Conservation (phyloP, 2,888 invertebrate species). For the Ommatoiulus sabulosus region DNA sequence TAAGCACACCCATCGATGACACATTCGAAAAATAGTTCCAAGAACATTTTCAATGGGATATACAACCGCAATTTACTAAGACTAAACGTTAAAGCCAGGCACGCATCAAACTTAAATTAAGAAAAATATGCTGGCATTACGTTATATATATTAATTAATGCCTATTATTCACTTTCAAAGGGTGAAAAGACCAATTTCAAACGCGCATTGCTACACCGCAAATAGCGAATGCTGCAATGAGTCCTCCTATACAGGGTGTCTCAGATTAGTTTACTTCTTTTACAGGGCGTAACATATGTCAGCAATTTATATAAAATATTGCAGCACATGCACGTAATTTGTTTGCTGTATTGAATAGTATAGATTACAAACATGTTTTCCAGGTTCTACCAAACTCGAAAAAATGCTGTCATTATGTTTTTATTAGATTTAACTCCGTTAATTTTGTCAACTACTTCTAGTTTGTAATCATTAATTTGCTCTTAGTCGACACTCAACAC, state of each 20-base stretch:
- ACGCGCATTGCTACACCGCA: not conserved
- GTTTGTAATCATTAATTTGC: too few species aligned
- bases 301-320: too few species aligned
- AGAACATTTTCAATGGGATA: not conserved
- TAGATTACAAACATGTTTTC: too few species aligned
- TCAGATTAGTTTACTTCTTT: not conserved
- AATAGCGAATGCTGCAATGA: not conserved
- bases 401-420: too few species aligned
- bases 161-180: not conserved
- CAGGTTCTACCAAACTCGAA: too few species aligned
- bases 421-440: too few species aligned
- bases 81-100: not conserved
- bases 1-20: slow-evolving; percentile 22
- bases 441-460: too few species aligned
- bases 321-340: too few species aligned
- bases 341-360: too few species aligned
- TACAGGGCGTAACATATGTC: not conserved
- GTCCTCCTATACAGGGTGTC: not conserved
- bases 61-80: not conserved
- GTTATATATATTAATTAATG: not conserved
- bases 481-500: too few species aligned
- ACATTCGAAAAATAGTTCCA: not conserved
- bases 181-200: not conserved
- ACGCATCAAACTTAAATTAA: not conserved
- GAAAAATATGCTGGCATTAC: not conserved